These are phyloP conservation scores for Characodon lateralis DNA, from an alignment of 2,797 vertebrate genomes.

Conservation along the genomic window DNA sequence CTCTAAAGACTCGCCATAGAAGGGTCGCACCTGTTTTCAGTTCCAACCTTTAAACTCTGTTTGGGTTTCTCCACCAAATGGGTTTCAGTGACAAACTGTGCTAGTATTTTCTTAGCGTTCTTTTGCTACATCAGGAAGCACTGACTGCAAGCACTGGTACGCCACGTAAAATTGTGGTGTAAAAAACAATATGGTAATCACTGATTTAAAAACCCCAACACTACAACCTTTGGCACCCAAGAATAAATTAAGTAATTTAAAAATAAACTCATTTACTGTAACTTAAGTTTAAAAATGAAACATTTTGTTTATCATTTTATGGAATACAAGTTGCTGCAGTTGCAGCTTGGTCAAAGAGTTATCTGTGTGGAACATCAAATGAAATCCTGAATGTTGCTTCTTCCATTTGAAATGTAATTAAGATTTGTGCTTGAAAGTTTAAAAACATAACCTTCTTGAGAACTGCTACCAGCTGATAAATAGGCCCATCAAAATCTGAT, in stretches of 20 bases:
- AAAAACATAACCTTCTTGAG: no score
- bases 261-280: neutral
- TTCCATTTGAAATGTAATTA: no score
- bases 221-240: neutral
- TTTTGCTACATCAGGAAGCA: neutral
- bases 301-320: no score
- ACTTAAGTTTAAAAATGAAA: neutral
- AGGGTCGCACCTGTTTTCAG: constrained; percentile 34
- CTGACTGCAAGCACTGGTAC: neutral
- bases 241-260: neutral
- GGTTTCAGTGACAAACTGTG: neutral
- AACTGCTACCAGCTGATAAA: no score
- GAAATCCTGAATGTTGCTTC: neutral
- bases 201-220: no score
- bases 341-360: neutral
- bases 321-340: no score
- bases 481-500: no score
- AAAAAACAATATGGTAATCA: neutral
- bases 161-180: no score
- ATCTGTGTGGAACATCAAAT: neutral
- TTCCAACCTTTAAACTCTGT: constrained; percentile 15
- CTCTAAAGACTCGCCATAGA: constrained; percentile 7
- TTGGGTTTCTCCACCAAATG: neutral
- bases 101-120: neutral
- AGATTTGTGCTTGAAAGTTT: no score